These are phyloP conservation scores for Dendrocincla tyrannina DNA, from an alignment of 2,797 vertebrate species.

Conservation along the genomic window DNA sequence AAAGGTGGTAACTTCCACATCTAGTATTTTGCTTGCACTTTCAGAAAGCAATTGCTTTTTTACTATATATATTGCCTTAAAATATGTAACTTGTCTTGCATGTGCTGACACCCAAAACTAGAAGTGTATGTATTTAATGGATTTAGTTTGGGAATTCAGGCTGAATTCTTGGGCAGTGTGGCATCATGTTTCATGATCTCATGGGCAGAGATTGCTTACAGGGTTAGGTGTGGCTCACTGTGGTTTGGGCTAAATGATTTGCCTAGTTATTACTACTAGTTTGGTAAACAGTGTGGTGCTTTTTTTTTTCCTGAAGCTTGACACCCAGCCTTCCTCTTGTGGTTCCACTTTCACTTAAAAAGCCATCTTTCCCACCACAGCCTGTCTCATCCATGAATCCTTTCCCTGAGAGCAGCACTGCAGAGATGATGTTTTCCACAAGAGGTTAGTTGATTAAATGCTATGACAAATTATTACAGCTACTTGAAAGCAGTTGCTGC, in stretches of 20 bases:
- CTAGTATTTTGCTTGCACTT: not conserved
- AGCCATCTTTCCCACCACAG: not conserved
- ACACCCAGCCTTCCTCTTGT: not conserved
- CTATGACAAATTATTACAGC: not conserved
- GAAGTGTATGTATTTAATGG: not conserved
- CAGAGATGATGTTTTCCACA: not conserved
- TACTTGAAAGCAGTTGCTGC: conserved; percentile 1
- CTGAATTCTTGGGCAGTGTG: not conserved
- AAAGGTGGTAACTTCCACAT: conserved; percentile 5
- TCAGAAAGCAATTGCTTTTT: not conserved
- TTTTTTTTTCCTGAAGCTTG: not conserved
- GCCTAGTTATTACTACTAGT: not conserved
- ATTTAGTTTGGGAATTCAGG: not conserved
- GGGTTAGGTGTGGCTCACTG: not conserved
- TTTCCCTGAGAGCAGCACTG: not conserved
- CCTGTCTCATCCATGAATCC: not conserved
- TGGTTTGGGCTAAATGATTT: not conserved
- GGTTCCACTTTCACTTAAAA: not conserved
- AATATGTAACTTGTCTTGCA: not conserved
- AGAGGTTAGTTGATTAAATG: not conserved
- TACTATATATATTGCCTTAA: not conserved
- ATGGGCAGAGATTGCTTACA: not conserved
- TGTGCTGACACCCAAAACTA: not conserved
- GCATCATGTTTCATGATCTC: not conserved
- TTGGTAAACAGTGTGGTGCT: not conserved